These are phyloP conservation scores for Girardinichthys multiradiatus DNA, from an alignment of 2,113 vertebrate species.

Conservation along the genomic window DNA sequence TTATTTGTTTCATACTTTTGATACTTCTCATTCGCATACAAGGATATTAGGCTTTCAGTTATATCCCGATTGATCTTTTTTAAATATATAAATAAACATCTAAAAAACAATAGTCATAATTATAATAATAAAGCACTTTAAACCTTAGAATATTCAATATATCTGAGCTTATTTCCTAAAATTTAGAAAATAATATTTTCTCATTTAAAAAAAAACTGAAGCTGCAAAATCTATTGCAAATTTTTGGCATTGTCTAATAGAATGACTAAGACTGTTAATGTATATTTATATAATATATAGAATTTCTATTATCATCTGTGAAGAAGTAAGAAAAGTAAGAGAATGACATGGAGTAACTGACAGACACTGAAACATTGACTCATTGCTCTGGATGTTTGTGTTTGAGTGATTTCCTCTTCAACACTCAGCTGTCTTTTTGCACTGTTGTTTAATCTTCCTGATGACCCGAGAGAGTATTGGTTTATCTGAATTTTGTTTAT, in stretches of 20 bases:
- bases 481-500: background rate
- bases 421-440: background rate
- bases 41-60: too few species aligned
- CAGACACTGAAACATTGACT: background rate
- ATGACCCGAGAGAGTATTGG: slow-evolving; percentile 5
- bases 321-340: background rate
- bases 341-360: background rate
- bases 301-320: too few species aligned
- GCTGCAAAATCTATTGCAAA: too few species aligned
- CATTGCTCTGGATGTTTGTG: background rate
- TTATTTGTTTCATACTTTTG: too few species aligned
- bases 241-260: background rate
- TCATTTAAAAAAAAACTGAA: too few species aligned
- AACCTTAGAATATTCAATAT: background rate
- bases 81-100: background rate
- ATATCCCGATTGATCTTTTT: too few species aligned
- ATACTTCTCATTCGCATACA: too few species aligned
- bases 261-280: background rate
- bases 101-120: background rate
- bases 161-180: background rate
- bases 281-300: too few species aligned
- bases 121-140: background rate
- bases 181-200: background rate
- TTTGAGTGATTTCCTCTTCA: background rate
- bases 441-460: background rate